These are phyloP conservation scores for Volucella inflata DNA, from an alignment of 2,888 invertebrate genomes.

Conservation along the genomic window DNA sequence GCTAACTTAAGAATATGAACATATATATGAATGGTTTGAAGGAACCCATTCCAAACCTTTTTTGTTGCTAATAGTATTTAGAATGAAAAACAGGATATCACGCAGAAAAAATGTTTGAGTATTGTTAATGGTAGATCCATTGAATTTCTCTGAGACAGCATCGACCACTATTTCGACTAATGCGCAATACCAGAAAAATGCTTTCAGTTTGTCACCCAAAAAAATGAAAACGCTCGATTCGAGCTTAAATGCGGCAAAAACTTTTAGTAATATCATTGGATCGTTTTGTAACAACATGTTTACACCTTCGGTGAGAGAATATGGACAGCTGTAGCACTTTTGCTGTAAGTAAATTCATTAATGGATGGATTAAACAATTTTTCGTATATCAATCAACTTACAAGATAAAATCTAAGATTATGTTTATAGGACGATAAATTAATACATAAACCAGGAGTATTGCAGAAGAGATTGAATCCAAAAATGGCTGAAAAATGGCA, in stretches of 20 bases:
- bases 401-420: slow-evolving; percentile 77
- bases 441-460: slow-evolving; percentile 76
- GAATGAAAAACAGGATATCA: slow-evolving; percentile 79
- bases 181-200: slow-evolving; percentile 79
- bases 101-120: slow-evolving; percentile 78
- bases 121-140: slow-evolving; percentile 57
- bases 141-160: slow-evolving; percentile 48
- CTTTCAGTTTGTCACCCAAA: slow-evolving; percentile 77
- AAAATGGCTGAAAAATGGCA: slow-evolving; percentile 76
- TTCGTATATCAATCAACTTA: slow-evolving; percentile 64
- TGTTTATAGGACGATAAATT: slow-evolving; percentile 75
- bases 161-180: slow-evolving; percentile 79
- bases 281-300: slow-evolving; percentile 70
- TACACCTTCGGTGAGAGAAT: slow-evolving; percentile 17
- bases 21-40: slow-evolving; percentile 21
- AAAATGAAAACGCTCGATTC: slow-evolving; percentile 78
- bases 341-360: slow-evolving; percentile 55
- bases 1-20: slow-evolving; percentile 34
- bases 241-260: slow-evolving; percentile 79
- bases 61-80: slow-evolving; percentile 75
- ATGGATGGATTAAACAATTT: slow-evolving; percentile 8
- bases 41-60: slow-evolving; percentile 49
- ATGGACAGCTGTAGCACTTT: slow-evolving; percentile 47
- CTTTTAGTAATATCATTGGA: slow-evolving; percentile 78
- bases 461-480: slow-evolving; percentile 73